phyloP scores from a whole-genome alignment of 2,797 vertebrate genomes.

The Peromyscus melanophrys region DNA sequence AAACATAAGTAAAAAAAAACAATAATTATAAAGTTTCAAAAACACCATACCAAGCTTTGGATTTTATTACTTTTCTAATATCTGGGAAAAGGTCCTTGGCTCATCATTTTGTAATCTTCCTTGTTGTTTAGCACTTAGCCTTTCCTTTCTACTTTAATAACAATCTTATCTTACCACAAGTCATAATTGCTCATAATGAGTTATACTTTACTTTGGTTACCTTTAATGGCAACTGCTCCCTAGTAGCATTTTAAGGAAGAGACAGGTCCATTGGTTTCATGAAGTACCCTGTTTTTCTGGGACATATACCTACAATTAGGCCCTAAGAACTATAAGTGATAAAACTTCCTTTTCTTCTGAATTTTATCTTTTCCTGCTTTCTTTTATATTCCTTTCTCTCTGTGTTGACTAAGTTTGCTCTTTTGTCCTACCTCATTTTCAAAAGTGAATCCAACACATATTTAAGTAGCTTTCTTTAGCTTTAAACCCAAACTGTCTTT shows the following conservation, averaged over 20 bases:
- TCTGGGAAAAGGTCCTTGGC: background rate
- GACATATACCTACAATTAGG: background rate
- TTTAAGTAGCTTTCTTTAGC: slow-evolving; percentile 5
- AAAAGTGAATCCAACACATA: background rate
- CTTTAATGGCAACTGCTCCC: background rate
- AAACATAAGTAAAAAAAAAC: background rate
- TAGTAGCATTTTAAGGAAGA: background rate
- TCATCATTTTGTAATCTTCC: background rate
- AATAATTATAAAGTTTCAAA: background rate
- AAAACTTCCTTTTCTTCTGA: background rate
- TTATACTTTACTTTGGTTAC: background rate
- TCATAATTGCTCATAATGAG: background rate
- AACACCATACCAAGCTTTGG: background rate
- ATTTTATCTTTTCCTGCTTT: background rate
- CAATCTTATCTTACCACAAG: background rate
- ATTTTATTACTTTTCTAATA: background rate
- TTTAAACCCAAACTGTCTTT: background rate
- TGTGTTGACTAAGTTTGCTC: background rate
- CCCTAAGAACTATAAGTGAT: background rate
- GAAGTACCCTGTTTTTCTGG: background rate
- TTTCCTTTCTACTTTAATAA: background rate
- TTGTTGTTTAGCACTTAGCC: background rate
- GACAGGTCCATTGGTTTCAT: background rate
- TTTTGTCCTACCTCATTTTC: background rate
- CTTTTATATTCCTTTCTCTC: background rate